Conservation (phyloP, 2,797 vertebrate species). For the Myiotriccus ornatus region DNA sequence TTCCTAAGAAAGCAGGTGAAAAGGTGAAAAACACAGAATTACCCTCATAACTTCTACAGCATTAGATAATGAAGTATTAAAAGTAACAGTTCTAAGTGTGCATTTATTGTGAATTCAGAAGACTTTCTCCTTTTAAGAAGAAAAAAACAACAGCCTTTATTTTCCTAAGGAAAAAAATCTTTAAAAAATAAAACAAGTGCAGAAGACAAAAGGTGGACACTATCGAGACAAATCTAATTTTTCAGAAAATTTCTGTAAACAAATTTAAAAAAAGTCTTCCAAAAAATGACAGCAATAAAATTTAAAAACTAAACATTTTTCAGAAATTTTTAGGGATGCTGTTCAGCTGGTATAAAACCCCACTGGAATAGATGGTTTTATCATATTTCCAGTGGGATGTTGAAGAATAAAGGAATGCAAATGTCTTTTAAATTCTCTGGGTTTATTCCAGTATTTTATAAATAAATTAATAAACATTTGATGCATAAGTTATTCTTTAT, state of each 20-base stretch:
- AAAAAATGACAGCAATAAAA: neutral
- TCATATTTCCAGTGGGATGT: neutral
- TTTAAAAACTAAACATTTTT: neutral
- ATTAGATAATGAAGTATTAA: slow-evolving; percentile 6
- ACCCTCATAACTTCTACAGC: neutral
- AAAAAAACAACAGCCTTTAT: neutral
- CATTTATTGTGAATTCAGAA: neutral
- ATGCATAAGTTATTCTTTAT: neutral
- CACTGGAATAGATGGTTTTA: neutral
- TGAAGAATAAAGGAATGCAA: slow-evolving; percentile 29
- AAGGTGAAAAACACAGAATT: neutral
- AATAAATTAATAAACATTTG: neutral
- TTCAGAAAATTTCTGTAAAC: neutral
- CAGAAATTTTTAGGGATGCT: neutral
- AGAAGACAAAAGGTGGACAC: neutral
- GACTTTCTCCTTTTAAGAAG: neutral
- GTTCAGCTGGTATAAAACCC: neutral
- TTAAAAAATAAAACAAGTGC: neutral
- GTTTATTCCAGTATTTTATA: neutral
- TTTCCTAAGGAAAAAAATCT: neutral
- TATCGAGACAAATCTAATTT: neutral
- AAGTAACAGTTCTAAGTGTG: neutral
- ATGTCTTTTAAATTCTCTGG: neutral
- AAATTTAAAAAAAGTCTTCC: neutral
- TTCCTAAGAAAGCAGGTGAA: neutral